Percentiles rank a stretch among this genome's conserved stretches.
These are phyloP conservation scores for Triplophysa tibetana DNA, from an alignment of 2,113 vertebrate genomes.

Conservation along the genomic window DNA sequence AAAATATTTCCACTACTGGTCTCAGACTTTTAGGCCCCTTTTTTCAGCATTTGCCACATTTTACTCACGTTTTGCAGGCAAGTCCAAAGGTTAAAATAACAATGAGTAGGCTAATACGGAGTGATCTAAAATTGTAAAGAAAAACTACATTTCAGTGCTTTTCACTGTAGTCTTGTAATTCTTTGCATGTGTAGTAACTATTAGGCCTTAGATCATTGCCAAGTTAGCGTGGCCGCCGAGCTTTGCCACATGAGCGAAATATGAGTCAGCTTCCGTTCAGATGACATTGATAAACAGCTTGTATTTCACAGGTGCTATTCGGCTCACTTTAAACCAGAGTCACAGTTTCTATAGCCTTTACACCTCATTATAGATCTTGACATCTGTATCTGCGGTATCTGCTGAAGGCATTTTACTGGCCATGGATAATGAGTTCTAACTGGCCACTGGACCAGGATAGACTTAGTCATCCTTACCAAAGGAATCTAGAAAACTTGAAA, in stretches of 20 bases:
- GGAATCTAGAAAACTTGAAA: not conserved
- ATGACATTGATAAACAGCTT: conserved; percentile 27
- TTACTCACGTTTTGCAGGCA: no score
- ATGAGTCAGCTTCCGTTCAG: conserved; percentile 24
- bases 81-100: no score
- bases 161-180: not conserved
- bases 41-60: no score
- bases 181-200: not conserved
- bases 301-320: conserved; percentile 36
- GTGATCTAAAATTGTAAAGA: no score
- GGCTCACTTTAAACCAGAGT: conserved; percentile 18
- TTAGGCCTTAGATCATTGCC: conserved; percentile 4
- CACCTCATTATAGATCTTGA: not conserved
- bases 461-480: conserved; percentile 26
- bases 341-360: conserved; percentile 6
- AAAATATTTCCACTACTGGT: no score
- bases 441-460: not conserved
- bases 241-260: conserved; percentile 34
- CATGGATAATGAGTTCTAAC: conserved; percentile 1
- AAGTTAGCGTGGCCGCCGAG: conserved; percentile 14
- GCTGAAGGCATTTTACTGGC: not conserved
- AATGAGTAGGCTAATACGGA: no score
- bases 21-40: no score
- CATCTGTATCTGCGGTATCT: conserved; percentile 9
- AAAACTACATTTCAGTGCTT: not conserved